These are phyloP conservation scores for Alauda arvensis DNA, from an alignment of 2,797 vertebrate species.

Conservation along the genomic window DNA sequence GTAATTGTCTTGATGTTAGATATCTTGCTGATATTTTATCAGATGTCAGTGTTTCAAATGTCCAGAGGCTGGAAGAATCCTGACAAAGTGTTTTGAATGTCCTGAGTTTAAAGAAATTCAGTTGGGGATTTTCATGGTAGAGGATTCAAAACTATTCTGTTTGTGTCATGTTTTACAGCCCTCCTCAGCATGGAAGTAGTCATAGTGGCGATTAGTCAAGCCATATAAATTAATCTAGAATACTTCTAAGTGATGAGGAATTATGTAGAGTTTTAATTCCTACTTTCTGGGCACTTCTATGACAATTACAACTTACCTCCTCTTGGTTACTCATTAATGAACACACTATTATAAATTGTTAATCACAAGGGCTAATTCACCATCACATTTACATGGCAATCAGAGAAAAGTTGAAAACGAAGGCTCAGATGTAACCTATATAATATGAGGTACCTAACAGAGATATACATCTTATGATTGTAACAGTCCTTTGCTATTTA, in stretches of 20 bases:
- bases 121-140: not conserved
- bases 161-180: not conserved
- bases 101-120: not conserved
- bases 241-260: not conserved
- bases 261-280: not conserved
- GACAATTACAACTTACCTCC: not conserved
- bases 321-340: not conserved
- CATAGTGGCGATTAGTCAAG: not conserved
- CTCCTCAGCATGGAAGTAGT: not conserved
- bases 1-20: not conserved
- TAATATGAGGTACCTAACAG: not conserved
- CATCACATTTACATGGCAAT: not conserved
- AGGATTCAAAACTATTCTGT: not conserved
- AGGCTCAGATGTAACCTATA: not conserved
- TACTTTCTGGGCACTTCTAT: not conserved
- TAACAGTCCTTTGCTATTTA: not conserved
- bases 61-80: not conserved
- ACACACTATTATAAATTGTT: not conserved
- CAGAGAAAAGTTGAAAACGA: not conserved
- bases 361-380: not conserved
- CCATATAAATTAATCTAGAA: not conserved
- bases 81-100: not conserved
- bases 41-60: not conserved
- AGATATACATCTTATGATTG: not conserved
- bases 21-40: not conserved